These are phyloP conservation scores for Seriola aureovittata DNA, from an alignment of 2,113 vertebrate genomes.

Conservation along the genomic window DNA sequence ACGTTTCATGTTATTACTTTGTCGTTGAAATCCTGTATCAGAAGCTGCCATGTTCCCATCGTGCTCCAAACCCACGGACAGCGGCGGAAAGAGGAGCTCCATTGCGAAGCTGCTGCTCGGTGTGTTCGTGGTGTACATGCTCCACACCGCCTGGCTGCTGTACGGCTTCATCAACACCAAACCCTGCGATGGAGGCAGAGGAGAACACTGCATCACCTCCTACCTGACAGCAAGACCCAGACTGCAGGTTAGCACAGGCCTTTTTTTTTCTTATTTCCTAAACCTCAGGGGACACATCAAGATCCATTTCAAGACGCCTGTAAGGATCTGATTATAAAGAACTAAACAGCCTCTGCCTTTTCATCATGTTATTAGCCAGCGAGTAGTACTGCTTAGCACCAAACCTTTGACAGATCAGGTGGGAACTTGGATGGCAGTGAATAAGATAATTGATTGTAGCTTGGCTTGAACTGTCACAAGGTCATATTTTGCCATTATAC, in stretches of 20 bases:
- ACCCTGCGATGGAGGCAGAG: conserved; percentile 84
- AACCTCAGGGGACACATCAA: background rate
- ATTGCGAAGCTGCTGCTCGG: conserved; percentile 92
- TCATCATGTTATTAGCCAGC: background rate
- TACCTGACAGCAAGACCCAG: conserved; percentile 90
- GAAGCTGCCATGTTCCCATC: conserved; percentile 78
- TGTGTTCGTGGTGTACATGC: conserved; percentile 93
- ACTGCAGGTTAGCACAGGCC: conserved; percentile 87
- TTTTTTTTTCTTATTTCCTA: background rate
- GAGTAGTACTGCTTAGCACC: background rate
- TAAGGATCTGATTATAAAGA: background rate
- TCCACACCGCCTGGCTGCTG: conserved; percentile 96
- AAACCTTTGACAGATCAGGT: background rate
- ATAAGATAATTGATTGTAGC: background rate
- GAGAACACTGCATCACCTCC: conserved; percentile 89
- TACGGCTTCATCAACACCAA: conserved; percentile 94
- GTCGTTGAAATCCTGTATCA: background rate
- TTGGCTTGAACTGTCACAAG: background rate
- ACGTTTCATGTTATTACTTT: background rate
- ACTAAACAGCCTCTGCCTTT: background rate
- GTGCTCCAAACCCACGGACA: conserved; percentile 76
- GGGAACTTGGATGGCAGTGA: background rate
- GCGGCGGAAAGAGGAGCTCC: conserved; percentile 82
- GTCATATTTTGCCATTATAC: background rate
- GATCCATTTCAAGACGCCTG: background rate